A percentile compares a stretch with the other conserved stretches of the same genome.
phyloP scores from a whole-genome alignment of 2,797 vertebrate species.

The Pristis pectinata region DNA sequence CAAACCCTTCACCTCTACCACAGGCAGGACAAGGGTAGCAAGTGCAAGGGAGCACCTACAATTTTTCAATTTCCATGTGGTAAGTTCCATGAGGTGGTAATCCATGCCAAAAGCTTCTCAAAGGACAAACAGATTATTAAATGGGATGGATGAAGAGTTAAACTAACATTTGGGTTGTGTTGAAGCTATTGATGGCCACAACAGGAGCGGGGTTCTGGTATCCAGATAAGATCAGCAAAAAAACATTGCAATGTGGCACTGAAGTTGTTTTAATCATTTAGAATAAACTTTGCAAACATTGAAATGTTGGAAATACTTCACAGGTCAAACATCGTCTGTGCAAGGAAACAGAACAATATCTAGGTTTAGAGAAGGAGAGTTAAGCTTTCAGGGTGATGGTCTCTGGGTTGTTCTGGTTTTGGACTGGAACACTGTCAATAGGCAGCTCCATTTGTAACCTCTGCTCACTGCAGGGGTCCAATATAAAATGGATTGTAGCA shows the following conservation, averaged over 20 bases:
- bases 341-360: no score
- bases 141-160: background rate
- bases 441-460: background rate
- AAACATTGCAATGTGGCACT: background rate
- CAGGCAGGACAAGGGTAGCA: no score
- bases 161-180: background rate
- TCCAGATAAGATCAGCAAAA: background rate
- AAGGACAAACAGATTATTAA: background rate
- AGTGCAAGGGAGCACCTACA: no score
- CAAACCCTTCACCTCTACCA: no score
- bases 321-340: no score
- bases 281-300: background rate
- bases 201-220: background rate
- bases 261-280: background rate
- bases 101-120: no score
- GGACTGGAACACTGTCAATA: background rate
- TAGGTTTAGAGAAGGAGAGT: no score
- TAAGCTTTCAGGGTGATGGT: no score
- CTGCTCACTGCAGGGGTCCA: background rate
- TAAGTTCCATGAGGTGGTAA: no score
- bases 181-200: background rate
- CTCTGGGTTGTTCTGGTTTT: no score
- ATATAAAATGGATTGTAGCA: background rate
- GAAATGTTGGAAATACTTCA: no score
- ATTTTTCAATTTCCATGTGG: no score